Base-by-base conservation (phyloP, 2,888 invertebrate genomes). In the Branchellion lobata region DNA sequence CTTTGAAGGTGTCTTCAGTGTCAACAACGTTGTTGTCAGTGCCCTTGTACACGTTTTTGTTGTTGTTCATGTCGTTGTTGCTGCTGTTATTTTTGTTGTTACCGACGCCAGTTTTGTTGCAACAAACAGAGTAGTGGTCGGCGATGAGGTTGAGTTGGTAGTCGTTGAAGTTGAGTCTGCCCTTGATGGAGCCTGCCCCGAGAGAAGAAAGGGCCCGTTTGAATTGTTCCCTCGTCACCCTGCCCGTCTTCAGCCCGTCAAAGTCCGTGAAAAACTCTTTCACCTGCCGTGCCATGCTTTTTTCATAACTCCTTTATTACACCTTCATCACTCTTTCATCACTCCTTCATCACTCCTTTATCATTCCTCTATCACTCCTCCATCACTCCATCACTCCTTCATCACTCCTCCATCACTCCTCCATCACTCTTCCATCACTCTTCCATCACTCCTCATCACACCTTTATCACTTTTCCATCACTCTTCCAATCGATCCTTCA, bases 181-280 rank as follows among this genome's bases (percentile, higher is more conserved):
- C 82, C 3, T 86, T 86, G 1, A 88, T 82, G 79, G 86, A 86
- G 79, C 86, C 86, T 21, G 87, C 83, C 0, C 87, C 87, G 73
- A 88, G 81, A 24, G 83, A 80, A 29, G 84, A 84, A 18, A 88
- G 84, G 14, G 86, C 86, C 18, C 88, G 84, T 3, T 85, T 82
- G 83, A 88, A 88, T 82, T 86, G 87, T 51, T 83, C 71, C 79
- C 86, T 85, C 78, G 85, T 86, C 82, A 88, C 86, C 18, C 84
- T 85, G 24, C 87, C 87, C 81, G 84, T 85, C 29, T 86, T 84
- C 33, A 88, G 83, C 0, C 85, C 84, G 81, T 88, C 88, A 82
- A 85, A 87, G 82, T 88, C 88, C 82, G 86, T 84, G 82, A 88
- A 87, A 81, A 83, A 86, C 79, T 87, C 86, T 82, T 84, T 80